A percentile compares a stretch with the other conserved stretches of the same genome.
Evolutionary conservation across 2,888 invertebrate genomes (phyloP).

Genomic region (Drepana falcataria): DNA sequence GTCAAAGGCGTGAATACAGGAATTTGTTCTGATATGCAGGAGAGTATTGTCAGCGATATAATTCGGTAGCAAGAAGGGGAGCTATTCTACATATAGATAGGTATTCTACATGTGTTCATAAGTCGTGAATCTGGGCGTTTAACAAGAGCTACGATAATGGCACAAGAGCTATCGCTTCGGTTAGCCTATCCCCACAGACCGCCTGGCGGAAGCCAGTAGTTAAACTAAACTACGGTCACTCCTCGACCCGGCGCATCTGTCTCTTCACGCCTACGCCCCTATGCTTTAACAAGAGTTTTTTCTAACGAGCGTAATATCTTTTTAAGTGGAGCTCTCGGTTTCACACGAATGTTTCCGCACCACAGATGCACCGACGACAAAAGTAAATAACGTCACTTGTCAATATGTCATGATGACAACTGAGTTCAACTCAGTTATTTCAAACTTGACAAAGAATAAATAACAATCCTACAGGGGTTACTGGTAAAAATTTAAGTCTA

Average conservation of each 20-base stretch:
- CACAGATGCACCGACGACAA: constrained; percentile 41
- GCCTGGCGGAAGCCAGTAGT: constrained; percentile 68
- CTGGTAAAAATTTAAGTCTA: too few species aligned
- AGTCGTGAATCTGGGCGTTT: too few species aligned
- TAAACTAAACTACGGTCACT: constrained; percentile 70
- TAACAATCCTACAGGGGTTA: background rate
- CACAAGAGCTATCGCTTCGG: too few species aligned
- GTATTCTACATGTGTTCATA: too few species aligned
- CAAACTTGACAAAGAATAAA: constrained; percentile 3
- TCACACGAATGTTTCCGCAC: constrained; percentile 46
- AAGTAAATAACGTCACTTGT: constrained; percentile 43
- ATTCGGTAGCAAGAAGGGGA: too few species aligned
- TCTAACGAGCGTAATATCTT: constrained; percentile 43
- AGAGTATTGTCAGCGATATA: too few species aligned
- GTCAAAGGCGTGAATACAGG: too few species aligned
- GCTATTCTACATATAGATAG: too few species aligned
- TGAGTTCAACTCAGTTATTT: constrained; percentile 8
- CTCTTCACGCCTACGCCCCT: constrained; percentile 56
- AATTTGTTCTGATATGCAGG: too few species aligned
- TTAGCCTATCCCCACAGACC: constrained; percentile 22
- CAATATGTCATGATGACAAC: constrained; percentile 25
- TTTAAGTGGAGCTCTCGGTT: constrained; percentile 55
- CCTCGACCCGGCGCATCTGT: constrained; percentile 57
- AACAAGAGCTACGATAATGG: too few species aligned
- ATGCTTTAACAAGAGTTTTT: constrained; percentile 50